phyloP scores from a whole-genome alignment of 2,113 vertebrate species.

The Chaetura pelagica region DNA sequence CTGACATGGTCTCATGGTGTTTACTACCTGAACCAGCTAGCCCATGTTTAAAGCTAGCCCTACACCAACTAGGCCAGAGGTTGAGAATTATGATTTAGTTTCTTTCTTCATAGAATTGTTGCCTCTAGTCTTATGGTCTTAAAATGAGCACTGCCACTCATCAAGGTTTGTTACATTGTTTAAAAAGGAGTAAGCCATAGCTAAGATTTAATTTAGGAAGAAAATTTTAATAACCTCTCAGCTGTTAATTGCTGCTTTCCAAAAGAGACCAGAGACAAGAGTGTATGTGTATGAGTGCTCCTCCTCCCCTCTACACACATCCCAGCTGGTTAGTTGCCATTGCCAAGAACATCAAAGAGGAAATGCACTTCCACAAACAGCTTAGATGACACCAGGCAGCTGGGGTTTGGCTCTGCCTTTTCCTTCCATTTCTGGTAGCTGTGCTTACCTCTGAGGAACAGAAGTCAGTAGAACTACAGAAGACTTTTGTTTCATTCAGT shows the following conservation, averaged over 20 bases:
- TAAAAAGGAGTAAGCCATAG: slow-evolving; percentile 28
- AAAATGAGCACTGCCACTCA: neutral
- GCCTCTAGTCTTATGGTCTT: neutral
- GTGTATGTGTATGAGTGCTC: slow-evolving; percentile 45
- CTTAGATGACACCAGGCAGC: slow-evolving; percentile 62
- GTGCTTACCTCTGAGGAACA: slow-evolving; percentile 24
- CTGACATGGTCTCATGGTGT: neutral
- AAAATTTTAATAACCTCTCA: slow-evolving; percentile 69
- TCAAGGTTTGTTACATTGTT: slow-evolving; percentile 31
- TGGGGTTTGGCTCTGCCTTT: slow-evolving; percentile 50
- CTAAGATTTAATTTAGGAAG: slow-evolving; percentile 56
- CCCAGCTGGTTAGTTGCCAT: slow-evolving; percentile 65
- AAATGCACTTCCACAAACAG: slow-evolving; percentile 61
- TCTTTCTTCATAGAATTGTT: neutral
- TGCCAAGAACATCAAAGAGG: slow-evolving; percentile 70
- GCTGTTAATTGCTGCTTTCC: slow-evolving; percentile 58
- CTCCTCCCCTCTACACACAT: slow-evolving; percentile 44
- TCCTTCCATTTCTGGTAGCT: slow-evolving; percentile 26
- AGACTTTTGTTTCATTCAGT: neutral
- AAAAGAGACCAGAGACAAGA: slow-evolving; percentile 64
- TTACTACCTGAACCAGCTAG: neutral
- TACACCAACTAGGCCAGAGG: neutral
- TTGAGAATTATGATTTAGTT: neutral
- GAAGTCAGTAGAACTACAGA: neutral
- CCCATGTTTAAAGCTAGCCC: neutral